These are phyloP conservation scores for Patiria miniata DNA, from an alignment of 35 echinoderm and acorn worm species.

Conservation along the genomic window DNA sequence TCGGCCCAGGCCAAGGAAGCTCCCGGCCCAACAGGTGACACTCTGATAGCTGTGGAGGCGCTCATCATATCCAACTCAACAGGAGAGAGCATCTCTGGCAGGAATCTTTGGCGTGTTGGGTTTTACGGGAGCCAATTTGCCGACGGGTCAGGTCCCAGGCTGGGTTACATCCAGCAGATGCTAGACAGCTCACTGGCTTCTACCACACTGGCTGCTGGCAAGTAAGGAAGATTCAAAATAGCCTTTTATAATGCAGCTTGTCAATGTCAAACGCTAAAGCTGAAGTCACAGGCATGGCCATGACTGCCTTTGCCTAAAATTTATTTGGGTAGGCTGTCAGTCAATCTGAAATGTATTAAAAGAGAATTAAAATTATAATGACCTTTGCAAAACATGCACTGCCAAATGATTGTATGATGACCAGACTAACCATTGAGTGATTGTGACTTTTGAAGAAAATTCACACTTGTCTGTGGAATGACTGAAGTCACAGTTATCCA, in stretches of 20 bases:
- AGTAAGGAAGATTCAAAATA: neutral
- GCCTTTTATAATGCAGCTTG: neutral
- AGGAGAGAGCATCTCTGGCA: conserved; percentile 45
- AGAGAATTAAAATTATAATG: no score
- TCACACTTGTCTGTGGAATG: no score
- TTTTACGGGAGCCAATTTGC: conserved; percentile 80
- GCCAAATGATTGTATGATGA: no score
- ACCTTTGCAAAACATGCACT: no score
- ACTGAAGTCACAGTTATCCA: no score
- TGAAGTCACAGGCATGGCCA: no score
- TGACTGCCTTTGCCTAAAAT: no score
- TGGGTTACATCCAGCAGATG: conserved; percentile 72
- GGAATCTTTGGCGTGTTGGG: conserved; percentile 78
- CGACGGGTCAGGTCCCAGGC: conserved; percentile 74
- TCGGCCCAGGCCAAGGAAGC: conserved; percentile 4
- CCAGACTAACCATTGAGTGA: no score
- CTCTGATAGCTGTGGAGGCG: neutral
- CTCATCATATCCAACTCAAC: conserved; percentile 37
- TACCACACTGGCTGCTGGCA: neutral
- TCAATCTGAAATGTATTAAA: no score
- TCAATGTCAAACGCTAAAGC: no score
- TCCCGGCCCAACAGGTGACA: neutral
- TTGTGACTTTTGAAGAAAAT: no score
- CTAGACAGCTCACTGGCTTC: conserved; percentile 24
- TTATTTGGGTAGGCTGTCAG: no score